Base-by-base conservation (phyloP, 2,113 vertebrate species). In the Nibea coibor region DNA sequence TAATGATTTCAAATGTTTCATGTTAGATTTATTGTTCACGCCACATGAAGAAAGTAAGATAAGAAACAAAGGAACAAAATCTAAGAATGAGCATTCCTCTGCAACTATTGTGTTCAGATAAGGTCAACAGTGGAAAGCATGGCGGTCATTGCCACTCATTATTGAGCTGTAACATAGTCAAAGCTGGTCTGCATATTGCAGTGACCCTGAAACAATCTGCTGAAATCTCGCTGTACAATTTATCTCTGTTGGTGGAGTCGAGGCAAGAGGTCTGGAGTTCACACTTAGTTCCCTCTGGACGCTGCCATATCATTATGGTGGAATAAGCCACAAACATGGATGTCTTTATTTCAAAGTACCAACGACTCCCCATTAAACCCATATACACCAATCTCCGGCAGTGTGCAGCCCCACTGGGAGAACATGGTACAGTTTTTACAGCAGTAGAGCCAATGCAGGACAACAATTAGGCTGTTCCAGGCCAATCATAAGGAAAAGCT, bases 281-380 rank as follows among this genome's bases (percentile, higher is more conserved):
- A 81, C 20, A 4, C 19, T 19, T 45, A 31, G 39, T 39, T 76
- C 24, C 72, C 77, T 72, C 61, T 1, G 11, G 78, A 87, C 10
- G 31, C 47, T 66, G 72, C 69, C 50, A 14, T 65, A 68, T 86
- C 72, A 82, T 88, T 87, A 82, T 28, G 56, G 66, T 73, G 58
- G 78, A 78, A 70, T 58, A 66, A n/a, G 68, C 65, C 51, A 79
- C 70, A 72, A 58, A 83, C 79, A 77, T 47, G 42, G 50, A 70
- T 31, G 42, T 74, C 78, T 81, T 86, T 7, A 57, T 80, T 68
- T 72, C 5, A 70, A 59, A 72, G 39, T 48, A 54, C 19, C 45
- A 69, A 75, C 24, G 58, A 67, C 62, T 58, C 22, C 10, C 67
- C 19, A 75, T 87, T 81, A 83, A 54, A 82, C 26, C 19, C 70